These are phyloP conservation scores for Mirounga angustirostris DNA, from an alignment of 2,113 vertebrate genomes.

Conservation along the genomic window DNA sequence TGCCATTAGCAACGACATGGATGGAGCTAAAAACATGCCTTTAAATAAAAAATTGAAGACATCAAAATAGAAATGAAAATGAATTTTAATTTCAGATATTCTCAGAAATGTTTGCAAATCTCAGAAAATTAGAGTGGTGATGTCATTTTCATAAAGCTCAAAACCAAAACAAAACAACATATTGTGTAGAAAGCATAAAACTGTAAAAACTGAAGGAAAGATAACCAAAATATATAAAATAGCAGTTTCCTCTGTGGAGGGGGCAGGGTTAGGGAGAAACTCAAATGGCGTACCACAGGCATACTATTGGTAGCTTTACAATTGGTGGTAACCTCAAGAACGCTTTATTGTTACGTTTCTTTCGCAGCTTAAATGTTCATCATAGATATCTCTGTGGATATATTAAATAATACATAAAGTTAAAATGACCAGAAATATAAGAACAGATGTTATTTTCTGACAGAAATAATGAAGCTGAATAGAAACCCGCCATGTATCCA, in stretches of 20 bases:
- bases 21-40: neutral
- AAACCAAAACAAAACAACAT: neutral
- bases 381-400: neutral
- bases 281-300: neutral
- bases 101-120: neutral
- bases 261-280: neutral
- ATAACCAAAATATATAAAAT: neutral
- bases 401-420: neutral
- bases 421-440: neutral
- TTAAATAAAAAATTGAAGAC: neutral
- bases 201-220: neutral
- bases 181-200: neutral
- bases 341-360: neutral
- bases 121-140: neutral
- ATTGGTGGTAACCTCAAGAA: neutral
- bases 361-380: neutral
- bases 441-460: neutral
- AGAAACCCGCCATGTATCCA: neutral
- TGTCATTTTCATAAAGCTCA: neutral
- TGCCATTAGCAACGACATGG: neutral
- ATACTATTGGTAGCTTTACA: neutral
- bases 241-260: neutral
- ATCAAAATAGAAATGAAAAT: neutral
- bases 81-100: neutral
- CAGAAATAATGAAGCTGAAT: neutral